Conservation (phyloP, 2,113 vertebrate species). For the Petroica traversi region DNA sequence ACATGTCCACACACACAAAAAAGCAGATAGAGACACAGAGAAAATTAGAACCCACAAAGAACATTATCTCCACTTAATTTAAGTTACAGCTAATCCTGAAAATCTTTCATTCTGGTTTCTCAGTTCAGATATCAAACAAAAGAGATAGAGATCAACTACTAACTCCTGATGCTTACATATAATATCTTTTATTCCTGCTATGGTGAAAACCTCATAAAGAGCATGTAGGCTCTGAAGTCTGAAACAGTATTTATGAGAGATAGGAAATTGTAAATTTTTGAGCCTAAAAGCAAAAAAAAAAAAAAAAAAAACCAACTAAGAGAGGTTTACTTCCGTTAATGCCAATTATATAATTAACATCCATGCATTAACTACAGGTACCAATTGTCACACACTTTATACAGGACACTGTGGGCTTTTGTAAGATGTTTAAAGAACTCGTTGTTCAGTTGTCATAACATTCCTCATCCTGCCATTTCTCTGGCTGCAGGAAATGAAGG, state of each 20-base stretch:
- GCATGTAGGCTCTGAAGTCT: not conserved
- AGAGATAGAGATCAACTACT: not conserved
- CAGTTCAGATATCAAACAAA: not conserved
- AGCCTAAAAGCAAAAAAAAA: not conserved
- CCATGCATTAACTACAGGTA: not conserved
- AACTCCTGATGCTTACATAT: not conserved
- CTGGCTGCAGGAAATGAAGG: not conserved
- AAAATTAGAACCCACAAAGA: not conserved
- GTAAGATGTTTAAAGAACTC: not conserved
- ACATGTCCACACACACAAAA: no score
- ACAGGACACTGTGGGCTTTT: not conserved
- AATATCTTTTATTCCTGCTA: not conserved
- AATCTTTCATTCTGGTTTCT: not conserved
- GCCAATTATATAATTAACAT: not conserved
- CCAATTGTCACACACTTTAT: not conserved
- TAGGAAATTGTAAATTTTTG: not conserved
- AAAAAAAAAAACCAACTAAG: not conserved
- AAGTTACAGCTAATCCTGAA: not conserved
- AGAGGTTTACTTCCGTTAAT: not conserved
- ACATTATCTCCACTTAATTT: not conserved
- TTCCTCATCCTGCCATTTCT: not conserved
- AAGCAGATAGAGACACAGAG: not conserved
- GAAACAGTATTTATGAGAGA: not conserved
- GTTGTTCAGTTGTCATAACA: not conserved
- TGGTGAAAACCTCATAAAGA: not conserved